Conservation (phyloP, 2,113 vertebrate genomes). For the Arvicanthis niloticus region DNA sequence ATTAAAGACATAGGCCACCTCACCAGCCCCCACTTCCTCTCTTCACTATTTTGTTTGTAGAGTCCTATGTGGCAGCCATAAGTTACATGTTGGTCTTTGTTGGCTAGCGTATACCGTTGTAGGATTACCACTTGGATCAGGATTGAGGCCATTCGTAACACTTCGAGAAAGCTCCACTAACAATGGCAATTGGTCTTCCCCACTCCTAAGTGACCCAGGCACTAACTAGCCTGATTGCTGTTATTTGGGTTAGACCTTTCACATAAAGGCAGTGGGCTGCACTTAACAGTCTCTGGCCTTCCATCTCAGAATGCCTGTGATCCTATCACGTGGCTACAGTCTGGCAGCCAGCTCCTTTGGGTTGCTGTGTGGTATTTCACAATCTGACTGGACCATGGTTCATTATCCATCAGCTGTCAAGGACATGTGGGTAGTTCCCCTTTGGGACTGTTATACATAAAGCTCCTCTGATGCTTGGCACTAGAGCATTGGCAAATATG, state of each 20-base stretch:
- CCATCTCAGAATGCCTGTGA: background rate
- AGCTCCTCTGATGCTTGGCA: background rate
- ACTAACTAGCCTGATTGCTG: background rate
- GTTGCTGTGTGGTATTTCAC: background rate
- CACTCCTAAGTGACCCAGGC: background rate
- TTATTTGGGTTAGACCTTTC: background rate
- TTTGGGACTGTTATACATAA: background rate
- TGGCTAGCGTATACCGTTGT: background rate
- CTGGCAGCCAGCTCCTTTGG: background rate
- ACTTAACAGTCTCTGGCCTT: background rate
- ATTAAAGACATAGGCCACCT: background rate
- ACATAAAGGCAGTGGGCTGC: background rate
- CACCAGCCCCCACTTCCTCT: background rate
- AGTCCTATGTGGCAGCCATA: background rate
- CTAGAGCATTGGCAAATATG: background rate
- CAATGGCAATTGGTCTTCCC: background rate
- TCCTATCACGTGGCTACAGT: fast-evolving
- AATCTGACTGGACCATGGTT: background rate
- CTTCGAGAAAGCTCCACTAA: background rate
- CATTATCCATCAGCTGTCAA: background rate
- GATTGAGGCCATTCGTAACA: background rate
- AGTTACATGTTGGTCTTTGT: background rate
- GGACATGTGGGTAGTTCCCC: background rate
- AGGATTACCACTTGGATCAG: background rate
- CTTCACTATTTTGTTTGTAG: background rate